These are phyloP conservation scores for Rhabdornis inornatus DNA, from an alignment of 2,113 vertebrate genomes.

Conservation along the genomic window DNA sequence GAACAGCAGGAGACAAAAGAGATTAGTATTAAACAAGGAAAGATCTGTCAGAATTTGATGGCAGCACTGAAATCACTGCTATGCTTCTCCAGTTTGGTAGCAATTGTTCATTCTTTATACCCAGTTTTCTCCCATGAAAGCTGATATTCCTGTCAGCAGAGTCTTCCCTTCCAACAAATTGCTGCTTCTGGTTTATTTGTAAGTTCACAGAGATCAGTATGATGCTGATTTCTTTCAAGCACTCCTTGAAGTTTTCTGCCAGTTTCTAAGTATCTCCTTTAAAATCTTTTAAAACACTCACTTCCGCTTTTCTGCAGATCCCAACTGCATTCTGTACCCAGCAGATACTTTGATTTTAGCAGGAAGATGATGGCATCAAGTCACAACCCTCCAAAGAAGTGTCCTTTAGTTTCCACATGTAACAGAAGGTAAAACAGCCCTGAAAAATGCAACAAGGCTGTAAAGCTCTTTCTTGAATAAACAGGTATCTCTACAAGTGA, in stretches of 20 bases:
- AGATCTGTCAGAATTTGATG: neutral
- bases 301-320: neutral
- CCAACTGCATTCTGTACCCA: neutral
- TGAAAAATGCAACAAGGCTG: neutral
- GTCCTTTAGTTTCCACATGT: neutral
- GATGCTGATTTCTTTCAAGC: neutral
- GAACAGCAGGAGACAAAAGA: neutral
- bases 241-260: neutral
- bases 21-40: neutral
- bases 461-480: neutral
- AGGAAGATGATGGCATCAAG: neutral
- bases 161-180: neutral
- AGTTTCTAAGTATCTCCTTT: conserved; percentile 17
- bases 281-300: neutral
- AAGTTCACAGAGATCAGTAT: neutral
- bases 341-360: neutral
- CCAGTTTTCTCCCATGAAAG: neutral
- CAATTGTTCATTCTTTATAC: conserved; percentile 4
- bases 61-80: neutral
- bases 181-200: conserved; percentile 5
- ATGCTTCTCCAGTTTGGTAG: neutral
- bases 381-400: neutral
- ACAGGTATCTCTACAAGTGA: neutral
- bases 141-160: conserved; percentile 15
- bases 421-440: neutral